Evolutionary conservation across 2,113 vertebrate genomes (phyloP), one percentile per base, ranked within the genome.

Genomic region (Cricetomys ansorgei): DNA sequence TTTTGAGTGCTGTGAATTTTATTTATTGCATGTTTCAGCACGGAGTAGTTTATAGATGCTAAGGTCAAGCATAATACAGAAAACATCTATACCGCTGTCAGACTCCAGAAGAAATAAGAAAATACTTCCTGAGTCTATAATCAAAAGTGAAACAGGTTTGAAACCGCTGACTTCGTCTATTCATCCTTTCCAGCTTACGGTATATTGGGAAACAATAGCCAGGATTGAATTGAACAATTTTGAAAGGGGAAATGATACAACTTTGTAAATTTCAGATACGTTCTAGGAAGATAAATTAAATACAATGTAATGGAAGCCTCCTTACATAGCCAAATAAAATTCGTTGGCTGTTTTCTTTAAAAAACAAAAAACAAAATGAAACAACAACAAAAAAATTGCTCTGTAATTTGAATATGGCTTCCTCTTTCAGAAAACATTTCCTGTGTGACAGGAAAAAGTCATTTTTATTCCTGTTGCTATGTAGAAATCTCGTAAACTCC

Each of bases 101-200:
- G 34, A 73, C 96, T 98, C 97, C 62, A 92, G 91, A 81, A 62
- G 76, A 0, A 0, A 92, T 91, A 94, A 75, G 96, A 85, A 94
- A 93, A 92, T 59, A 97, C 75, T 97, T 89, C 93, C 92, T 70
- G 92, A 93, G 72, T 92, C 94, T 97, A 80, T 97, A 95, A 97
- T 90, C 88, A 96, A 85, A 97, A 17, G 53, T 45, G 50, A 50
- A 45, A 55, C 23, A 69, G 80, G 43, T 90, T 9, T 83, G 45
- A 84, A 72, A 81, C 53, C 40, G 27, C 90, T 59, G 17, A 34
- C 55, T 89, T 59, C 91, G 1, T 9, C 23, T 40, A 40, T 1
- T 43, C 11, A 15, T 64, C n/a, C 37, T 34, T 79, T 45, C 23
- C 75, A 73, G 65, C 5, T 73, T 86, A 31, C 11, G 57, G 34